These are phyloP conservation scores for Azemiops feae DNA, from an alignment of 2,113 vertebrate genomes.

Conservation along the genomic window DNA sequence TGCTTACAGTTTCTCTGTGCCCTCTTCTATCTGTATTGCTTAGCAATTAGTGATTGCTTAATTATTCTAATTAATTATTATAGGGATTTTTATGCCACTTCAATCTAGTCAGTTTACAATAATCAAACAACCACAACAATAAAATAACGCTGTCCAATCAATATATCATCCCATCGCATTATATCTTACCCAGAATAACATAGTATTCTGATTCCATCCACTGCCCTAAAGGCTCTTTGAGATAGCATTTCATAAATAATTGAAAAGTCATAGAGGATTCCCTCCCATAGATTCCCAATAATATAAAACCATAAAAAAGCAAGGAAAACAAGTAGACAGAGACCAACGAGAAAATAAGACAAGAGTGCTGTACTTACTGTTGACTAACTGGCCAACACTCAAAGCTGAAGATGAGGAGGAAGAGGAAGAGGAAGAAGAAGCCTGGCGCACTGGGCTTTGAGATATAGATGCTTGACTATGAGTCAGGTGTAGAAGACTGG, in stretches of 20 bases:
- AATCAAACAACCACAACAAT: neutral
- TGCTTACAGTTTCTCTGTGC: neutral
- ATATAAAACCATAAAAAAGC: neutral
- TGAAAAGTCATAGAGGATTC: neutral
- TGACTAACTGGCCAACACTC: slow-evolving; percentile 98
- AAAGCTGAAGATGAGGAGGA: slow-evolving; percentile 95
- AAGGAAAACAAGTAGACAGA: neutral
- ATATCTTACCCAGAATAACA: neutral
- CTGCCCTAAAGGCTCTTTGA: neutral
- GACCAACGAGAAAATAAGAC: slow-evolving; percentile 34
- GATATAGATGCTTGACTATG: slow-evolving; percentile 89
- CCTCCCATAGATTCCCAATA: neutral
- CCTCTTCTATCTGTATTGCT: neutral
- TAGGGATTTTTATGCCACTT: neutral
- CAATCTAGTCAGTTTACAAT: neutral
- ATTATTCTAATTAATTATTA: slow-evolving; percentile 5
- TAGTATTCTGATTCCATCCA: neutral
- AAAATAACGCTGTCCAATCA: neutral
- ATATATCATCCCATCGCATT: neutral
- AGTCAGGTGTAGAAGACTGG: slow-evolving; percentile 92
- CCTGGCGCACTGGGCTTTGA: slow-evolving; percentile 80
- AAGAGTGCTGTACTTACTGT: slow-evolving; percentile 88
- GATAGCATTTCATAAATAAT: neutral
- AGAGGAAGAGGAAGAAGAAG: slow-evolving; percentile 90
- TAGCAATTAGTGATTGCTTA: neutral